A percentile compares a stretch with the other conserved stretches of the same genome.
phyloP scores from a whole-genome alignment of 2,888 invertebrate species.

The Lymantria monacha region DNA sequence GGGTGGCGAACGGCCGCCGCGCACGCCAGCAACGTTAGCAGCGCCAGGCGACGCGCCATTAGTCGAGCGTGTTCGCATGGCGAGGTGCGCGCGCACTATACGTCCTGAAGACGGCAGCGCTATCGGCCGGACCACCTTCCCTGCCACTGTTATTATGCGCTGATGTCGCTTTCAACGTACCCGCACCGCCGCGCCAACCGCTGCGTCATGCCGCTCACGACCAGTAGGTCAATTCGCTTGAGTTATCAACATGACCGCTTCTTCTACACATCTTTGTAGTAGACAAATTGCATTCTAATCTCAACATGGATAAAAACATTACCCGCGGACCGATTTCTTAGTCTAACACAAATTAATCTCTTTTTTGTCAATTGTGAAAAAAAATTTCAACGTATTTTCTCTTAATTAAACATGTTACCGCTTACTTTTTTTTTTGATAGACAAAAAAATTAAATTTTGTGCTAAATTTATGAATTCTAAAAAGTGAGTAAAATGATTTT shows the following conservation, averaged over 20 bases:
- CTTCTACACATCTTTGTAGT: slow-evolving; percentile 4
- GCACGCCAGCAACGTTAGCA: slow-evolving; percentile 71
- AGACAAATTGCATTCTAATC: not conserved
- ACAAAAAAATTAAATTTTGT: too few relatives aligned
- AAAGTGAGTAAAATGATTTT: too few relatives aligned
- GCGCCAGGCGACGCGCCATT: slow-evolving; percentile 81
- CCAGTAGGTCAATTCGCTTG: slow-evolving; percentile 63
- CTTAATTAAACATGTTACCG: too few relatives aligned
- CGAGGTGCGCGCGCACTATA: slow-evolving; percentile 80
- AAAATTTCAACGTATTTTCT: too few relatives aligned
- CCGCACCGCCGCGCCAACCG: slow-evolving; percentile 15
- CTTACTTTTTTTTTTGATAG: too few relatives aligned
- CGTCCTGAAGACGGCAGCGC: slow-evolving; percentile 40
- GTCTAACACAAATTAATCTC: not conserved
- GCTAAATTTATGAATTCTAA: too few relatives aligned
- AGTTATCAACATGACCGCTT: slow-evolving; percentile 12
- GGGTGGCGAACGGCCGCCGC: slow-evolving; percentile 56
- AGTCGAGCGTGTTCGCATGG: slow-evolving; percentile 77
- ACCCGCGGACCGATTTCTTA: not conserved
- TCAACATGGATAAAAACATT: not conserved
- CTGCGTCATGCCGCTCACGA: slow-evolving; percentile 34
- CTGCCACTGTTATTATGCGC: slow-evolving; percentile 65
- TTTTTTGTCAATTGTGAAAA: too few relatives aligned
- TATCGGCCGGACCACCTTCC: slow-evolving; percentile 56
- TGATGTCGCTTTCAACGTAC: slow-evolving; percentile 71